phyloP scores from a whole-genome alignment of 2,113 vertebrate species.

The human region GRCh38 chr18:894001-894500 shows the following conservation, averaged over 20 bases:
- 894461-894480: constrained; percentile 2
- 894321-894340: background rate
- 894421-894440: constrained; percentile 41
- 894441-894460: constrained; percentile 40
- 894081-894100: background rate
- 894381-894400: constrained; percentile 10
- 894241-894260: background rate
- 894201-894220: background rate
- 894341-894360: background rate
- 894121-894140: constrained; percentile 12
- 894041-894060: background rate
- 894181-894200: background rate
- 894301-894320: background rate
- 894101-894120: background rate
- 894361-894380: constrained; percentile 29
- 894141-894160: background rate
- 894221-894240: background rate
- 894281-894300: background rate
- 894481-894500: background rate
- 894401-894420: background rate
- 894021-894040: background rate
- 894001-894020: background rate
- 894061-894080: background rate
- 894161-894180: background rate
- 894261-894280: background rate